Evolutionary conservation across 2,113 vertebrate genomes (phyloP).

Genomic region (Sylvilagus bachmani): DNA sequence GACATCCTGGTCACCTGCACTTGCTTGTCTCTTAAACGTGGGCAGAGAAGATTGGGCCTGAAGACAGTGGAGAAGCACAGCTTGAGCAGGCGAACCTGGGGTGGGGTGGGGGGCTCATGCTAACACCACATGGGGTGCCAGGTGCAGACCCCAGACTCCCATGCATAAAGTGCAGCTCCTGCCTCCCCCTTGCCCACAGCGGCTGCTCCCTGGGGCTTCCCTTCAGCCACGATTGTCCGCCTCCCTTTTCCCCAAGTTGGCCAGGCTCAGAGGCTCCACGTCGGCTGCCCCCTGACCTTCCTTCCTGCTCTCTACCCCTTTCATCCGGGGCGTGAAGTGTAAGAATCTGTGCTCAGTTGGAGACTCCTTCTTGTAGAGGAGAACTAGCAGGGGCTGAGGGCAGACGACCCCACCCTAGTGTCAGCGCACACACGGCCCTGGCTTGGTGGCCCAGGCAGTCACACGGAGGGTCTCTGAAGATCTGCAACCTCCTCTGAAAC

Average conservation of each 20-base stretch:
- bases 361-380: neutral
- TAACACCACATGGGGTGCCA: no score
- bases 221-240: neutral
- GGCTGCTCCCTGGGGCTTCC: neutral
- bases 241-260: neutral
- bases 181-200: neutral
- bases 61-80: neutral
- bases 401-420: neutral
- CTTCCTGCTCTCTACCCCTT: neutral
- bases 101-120: neutral
- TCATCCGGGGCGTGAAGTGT: neutral
- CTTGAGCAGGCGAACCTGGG: neutral
- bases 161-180: neutral
- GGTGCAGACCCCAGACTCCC: neutral
- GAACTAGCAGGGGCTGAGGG: neutral
- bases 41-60: neutral
- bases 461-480: neutral
- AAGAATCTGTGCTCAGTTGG: neutral
- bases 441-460: neutral
- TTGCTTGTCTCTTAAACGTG: constrained; percentile 30
- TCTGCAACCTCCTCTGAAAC: neutral
- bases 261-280: neutral
- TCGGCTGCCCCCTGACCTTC: neutral
- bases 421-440: neutral
- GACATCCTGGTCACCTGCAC: neutral